These are phyloP conservation scores for Hemiscyllium ocellatum DNA, from an alignment of 2,113 vertebrate species.

Conservation along the genomic window DNA sequence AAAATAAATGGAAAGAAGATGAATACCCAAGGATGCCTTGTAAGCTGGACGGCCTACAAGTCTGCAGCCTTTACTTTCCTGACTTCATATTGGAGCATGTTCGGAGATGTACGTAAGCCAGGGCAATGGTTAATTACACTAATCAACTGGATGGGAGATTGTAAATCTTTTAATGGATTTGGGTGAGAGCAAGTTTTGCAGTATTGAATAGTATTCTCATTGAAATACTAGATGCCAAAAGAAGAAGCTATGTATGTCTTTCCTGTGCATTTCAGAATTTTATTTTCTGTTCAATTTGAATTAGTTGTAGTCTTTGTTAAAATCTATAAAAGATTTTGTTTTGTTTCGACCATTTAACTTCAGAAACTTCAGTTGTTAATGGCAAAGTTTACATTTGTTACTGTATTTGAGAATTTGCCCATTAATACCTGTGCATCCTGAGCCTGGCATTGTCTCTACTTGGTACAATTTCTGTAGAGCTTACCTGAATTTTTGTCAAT, in stretches of 20 bases:
- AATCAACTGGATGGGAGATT: conserved; percentile 11
- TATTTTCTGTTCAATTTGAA: neutral
- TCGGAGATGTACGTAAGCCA: conserved; percentile 81
- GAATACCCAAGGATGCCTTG: conserved; percentile 98
- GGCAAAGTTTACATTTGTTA: neutral
- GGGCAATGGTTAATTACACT: neutral
- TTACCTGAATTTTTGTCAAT: neutral
- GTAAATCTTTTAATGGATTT: neutral
- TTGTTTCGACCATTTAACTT: neutral
- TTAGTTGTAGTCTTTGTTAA: neutral
- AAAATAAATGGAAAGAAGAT: conserved; percentile 99
- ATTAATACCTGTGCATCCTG: neutral
- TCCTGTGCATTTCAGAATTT: conserved; percentile 21
- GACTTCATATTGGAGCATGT: conserved; percentile 94
- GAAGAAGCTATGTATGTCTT: neutral
- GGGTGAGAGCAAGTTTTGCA: neutral
- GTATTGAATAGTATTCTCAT: conserved; percentile 27
- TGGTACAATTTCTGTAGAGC: neutral
- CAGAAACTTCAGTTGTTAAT: neutral
- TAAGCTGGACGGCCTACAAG: conserved; percentile 96
- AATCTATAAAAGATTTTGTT: neutral
- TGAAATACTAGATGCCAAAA: conserved; percentile 9
- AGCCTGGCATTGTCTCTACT: neutral
- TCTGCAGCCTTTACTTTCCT: conserved; percentile 94
- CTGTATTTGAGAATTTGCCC: neutral